phyloP scores from a whole-genome alignment of 2,888 invertebrate genomes.

The Tineola bisselliella region DNA sequence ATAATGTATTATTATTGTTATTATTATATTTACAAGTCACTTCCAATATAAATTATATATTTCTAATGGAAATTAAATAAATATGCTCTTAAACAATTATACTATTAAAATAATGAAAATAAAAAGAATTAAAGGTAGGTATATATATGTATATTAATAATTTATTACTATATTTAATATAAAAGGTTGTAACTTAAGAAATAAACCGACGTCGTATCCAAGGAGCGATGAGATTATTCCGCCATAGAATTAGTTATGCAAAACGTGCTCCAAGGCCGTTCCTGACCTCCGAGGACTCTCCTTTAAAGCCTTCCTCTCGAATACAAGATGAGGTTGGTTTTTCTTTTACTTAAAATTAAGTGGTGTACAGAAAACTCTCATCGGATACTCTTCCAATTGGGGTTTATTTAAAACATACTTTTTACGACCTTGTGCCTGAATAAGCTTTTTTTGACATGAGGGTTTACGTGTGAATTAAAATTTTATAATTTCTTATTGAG shows the following conservation, averaged over 20 bases:
- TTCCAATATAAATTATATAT: too few relatives aligned
- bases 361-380: neutral
- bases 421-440: too few relatives aligned
- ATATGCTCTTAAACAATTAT: too few relatives aligned
- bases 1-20: too few relatives aligned
- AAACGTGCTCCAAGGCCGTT: neutral
- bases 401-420: neutral
- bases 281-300: neutral
- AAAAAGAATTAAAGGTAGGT: too few relatives aligned
- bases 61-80: too few relatives aligned
- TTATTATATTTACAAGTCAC: too few relatives aligned
- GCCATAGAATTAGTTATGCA: constrained; percentile 11
- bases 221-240: constrained; percentile 5
- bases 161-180: neutral
- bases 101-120: too few relatives aligned
- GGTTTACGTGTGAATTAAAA: too few relatives aligned
- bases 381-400: neutral
- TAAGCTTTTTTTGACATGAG: too few relatives aligned
- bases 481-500: too few relatives aligned
- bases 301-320: neutral
- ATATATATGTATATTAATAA: too few relatives aligned
- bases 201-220: neutral
- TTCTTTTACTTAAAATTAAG: constrained; percentile 5
- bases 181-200: neutral
- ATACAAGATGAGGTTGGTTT: neutral